phyloP scores from a whole-genome alignment of 2,797 vertebrate genomes.

The Eupleurogrammus muticus region DNA sequence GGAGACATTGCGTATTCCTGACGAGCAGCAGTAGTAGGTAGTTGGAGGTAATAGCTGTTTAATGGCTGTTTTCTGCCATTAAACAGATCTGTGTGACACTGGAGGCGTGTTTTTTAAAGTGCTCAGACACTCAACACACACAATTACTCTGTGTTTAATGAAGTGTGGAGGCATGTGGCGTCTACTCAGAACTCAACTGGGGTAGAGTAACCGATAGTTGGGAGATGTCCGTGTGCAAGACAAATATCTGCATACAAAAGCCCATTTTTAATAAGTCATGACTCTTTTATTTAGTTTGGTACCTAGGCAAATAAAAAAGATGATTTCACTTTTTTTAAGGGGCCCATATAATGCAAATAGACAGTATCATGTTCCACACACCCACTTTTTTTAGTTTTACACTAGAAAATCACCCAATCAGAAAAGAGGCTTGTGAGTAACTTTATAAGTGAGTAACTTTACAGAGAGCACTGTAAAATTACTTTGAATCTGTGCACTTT shows the following conservation, averaged over 20 bases:
- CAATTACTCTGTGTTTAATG: slow-evolving; percentile 66
- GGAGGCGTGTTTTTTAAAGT: slow-evolving; percentile 66
- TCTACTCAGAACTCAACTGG: slow-evolving; percentile 60
- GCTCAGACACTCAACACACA: slow-evolving; percentile 57
- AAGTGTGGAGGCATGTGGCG: slow-evolving; percentile 55
- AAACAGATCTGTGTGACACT: slow-evolving; percentile 55
- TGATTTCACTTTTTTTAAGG: no score
- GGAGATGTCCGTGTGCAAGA: slow-evolving; percentile 26
- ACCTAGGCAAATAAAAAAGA: no score
- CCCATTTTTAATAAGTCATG: not conserved
- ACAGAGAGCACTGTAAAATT: no score
- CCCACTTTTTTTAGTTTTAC: no score
- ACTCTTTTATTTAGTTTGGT: not conserved
- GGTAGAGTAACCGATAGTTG: slow-evolving; percentile 29
- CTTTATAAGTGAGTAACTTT: no score
- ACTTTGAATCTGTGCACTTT: no score
- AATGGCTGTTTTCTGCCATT: slow-evolving; percentile 61
- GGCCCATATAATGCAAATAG: no score
- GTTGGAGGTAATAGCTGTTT: slow-evolving; percentile 65
- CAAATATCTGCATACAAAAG: not conserved
- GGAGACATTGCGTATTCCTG: slow-evolving; percentile 43
- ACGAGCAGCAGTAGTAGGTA: slow-evolving; percentile 39
- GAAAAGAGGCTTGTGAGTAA: no score
- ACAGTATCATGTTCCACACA: no score
- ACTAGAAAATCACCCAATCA: no score